Percentiles rank a stretch among this genome's conserved stretches.
Evolutionary conservation across 1,140 invertebrate species (phyloP).

Genomic region (Drosophila eugracilis): DNA sequence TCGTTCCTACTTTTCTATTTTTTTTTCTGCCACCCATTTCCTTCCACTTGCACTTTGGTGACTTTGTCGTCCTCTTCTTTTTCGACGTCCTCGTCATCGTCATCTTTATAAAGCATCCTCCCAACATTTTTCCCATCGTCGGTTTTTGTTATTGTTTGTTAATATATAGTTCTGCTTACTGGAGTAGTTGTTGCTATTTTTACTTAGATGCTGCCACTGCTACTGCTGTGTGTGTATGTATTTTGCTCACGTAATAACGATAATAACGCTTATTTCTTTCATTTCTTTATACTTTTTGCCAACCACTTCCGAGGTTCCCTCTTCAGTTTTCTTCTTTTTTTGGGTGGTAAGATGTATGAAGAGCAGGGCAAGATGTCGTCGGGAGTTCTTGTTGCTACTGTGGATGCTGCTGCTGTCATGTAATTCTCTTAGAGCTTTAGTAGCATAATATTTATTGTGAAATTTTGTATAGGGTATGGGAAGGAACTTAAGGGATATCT

Average conservation of each 20-base stretch:
- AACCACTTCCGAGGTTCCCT: conserved; percentile 50
- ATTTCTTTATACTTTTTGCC: conserved; percentile 53
- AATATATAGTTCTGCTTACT: conserved; percentile 58
- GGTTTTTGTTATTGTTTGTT: conserved; percentile 60
- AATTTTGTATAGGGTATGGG: conserved; percentile 21
- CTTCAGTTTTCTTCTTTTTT: conserved; percentile 21
- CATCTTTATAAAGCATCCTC: conserved; percentile 11
- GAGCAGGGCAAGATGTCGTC: conserved; percentile 24
- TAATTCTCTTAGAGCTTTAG: conserved; percentile 58
- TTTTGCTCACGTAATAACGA: conserved; percentile 66
- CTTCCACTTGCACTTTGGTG: conserved; percentile 59
- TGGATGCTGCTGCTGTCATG: conserved; percentile 48
- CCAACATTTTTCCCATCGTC: conserved; percentile 9
- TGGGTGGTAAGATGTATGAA: not conserved
- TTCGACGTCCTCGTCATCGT: conserved; percentile 34
- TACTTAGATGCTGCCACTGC: conserved; percentile 18
- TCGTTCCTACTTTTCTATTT: not conserved
- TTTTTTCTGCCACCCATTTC: not conserved
- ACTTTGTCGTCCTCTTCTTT: conserved; percentile 51
- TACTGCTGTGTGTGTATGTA: conserved; percentile 45
- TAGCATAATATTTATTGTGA: conserved; percentile 56
- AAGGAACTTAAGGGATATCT: not conserved
- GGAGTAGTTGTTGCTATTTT: conserved; percentile 16
- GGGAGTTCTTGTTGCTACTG: conserved; percentile 17
- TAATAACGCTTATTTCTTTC: conserved; percentile 68